Conservation (phyloP, 2,888 invertebrate genomes). For the Oegoconia quadripuncta region DNA sequence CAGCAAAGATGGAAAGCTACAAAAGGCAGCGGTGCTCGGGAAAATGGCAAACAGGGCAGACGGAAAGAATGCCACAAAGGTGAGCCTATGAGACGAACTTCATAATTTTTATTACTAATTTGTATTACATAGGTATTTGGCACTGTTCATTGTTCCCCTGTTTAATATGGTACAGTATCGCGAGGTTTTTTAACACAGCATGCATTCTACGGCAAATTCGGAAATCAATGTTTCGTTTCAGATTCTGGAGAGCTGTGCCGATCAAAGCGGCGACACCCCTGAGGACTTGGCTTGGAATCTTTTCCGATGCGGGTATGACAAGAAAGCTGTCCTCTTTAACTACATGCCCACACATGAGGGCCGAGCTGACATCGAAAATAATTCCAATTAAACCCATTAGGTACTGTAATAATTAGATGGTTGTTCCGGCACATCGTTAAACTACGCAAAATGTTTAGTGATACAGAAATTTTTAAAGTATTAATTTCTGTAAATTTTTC, state of each 20-base stretch:
- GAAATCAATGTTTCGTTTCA: constrained; percentile 18
- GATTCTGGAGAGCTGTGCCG: constrained; percentile 58
- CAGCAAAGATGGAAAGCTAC: constrained; percentile 66
- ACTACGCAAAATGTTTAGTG: too few species aligned
- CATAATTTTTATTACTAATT: too few species aligned
- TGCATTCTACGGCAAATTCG: too few species aligned
- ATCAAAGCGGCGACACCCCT: constrained; percentile 51
- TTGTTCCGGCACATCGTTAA: too few species aligned
- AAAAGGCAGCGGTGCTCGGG: constrained; percentile 51
- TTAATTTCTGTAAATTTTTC: too few species aligned
- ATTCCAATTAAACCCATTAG: constrained; percentile 24
- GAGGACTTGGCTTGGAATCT: constrained; percentile 67
- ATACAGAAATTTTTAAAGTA: too few species aligned
- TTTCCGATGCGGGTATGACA: constrained; percentile 64
- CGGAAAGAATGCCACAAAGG: constrained; percentile 54
- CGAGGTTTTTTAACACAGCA: too few species aligned
- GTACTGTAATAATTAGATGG: too few species aligned
- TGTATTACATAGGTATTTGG: too few species aligned
- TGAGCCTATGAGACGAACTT: constrained; percentile 13
- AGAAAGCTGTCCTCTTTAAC: constrained; percentile 58
- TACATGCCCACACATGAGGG: constrained; percentile 45
- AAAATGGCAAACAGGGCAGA: constrained; percentile 43
- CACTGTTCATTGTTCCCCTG: too few species aligned
- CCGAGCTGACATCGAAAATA: constrained; percentile 25
- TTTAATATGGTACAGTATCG: too few species aligned